Evolutionary conservation across 37 sponge, comb jelly and placozoan genomes (phyloP).

Genomic region (Oopsacas minuta): DNA sequence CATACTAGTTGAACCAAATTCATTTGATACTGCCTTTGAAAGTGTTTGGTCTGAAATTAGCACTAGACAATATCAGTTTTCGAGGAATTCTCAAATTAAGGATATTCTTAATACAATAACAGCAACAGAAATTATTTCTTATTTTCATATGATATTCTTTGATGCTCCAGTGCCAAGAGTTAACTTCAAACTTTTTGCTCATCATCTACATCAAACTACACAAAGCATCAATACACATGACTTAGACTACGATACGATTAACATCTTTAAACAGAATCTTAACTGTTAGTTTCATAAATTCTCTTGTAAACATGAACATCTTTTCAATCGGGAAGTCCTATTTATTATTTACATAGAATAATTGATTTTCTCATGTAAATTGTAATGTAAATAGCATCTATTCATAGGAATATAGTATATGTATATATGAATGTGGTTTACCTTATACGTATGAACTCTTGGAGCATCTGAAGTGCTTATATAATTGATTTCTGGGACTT

Average conservation of each 20-base stretch:
- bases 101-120: not conserved
- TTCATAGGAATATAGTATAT: too few relatives aligned
- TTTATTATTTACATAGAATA: too few relatives aligned
- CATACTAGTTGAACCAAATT: constrained; percentile 23
- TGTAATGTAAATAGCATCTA: too few relatives aligned
- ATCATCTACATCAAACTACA: not conserved
- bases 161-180: not conserved
- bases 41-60: constrained; percentile 36
- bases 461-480: too few relatives aligned
- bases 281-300: not conserved
- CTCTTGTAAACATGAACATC: not conserved
- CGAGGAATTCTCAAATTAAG: constrained; percentile 19
- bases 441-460: too few relatives aligned
- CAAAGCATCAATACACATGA: not conserved
- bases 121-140: constrained; percentile 2
- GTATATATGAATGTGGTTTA: too few relatives aligned
- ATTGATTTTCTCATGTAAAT: too few relatives aligned
- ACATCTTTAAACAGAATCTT: not conserved
- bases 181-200: not conserved
- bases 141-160: constrained; percentile 22
- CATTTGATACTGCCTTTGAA: constrained; percentile 27
- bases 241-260: not conserved
- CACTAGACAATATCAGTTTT: constrained; percentile 34
- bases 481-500: too few relatives aligned
- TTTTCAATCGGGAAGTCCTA: too few relatives aligned